phyloP scores from a whole-genome alignment of 2,888 invertebrate genomes.

The Diploptera punctata region DNA sequence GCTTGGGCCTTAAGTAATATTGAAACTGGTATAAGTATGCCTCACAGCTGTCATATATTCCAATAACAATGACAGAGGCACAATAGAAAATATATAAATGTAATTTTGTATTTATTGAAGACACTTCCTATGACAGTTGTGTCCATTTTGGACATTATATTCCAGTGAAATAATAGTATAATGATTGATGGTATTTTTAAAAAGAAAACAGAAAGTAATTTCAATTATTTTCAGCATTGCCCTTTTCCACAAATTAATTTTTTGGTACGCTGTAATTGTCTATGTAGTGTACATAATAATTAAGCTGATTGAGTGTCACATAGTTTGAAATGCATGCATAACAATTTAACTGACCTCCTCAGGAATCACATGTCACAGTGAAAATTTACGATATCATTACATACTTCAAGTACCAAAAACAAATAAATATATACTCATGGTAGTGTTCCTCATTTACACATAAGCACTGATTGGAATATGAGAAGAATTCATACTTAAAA shows the following conservation, averaged over 20 bases:
- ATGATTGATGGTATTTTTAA: slow-evolving; percentile 5
- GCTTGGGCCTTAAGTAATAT: not conserved
- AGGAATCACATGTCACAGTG: no score
- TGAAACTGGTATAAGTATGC: not conserved
- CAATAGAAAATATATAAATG: not conserved
- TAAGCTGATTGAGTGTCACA: not conserved
- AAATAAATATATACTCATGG: no score
- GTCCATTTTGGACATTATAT: not conserved
- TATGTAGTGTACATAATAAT: slow-evolving; percentile 1
- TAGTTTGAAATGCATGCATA: no score
- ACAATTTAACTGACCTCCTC: no score
- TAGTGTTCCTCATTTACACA: no score
- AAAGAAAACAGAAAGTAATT: slow-evolving; percentile 5
- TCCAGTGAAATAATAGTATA: not conserved
- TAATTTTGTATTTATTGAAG: slow-evolving; percentile 15
- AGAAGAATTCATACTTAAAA: no score
- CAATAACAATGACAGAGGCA: not conserved
- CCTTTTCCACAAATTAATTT: slow-evolving; percentile 3
- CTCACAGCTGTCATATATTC: not conserved
- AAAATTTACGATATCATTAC: no score
- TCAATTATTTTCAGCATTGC: not conserved
- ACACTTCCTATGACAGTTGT: not conserved
- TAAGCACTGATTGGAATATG: no score
- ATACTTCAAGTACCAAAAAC: no score
- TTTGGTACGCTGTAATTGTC: slow-evolving; percentile 2